A percentile compares a stretch with the other conserved stretches of the same genome.
These are phyloP conservation scores for Drusus annulatus DNA, from an alignment of 1,140 invertebrate species.

Conservation along the genomic window DNA sequence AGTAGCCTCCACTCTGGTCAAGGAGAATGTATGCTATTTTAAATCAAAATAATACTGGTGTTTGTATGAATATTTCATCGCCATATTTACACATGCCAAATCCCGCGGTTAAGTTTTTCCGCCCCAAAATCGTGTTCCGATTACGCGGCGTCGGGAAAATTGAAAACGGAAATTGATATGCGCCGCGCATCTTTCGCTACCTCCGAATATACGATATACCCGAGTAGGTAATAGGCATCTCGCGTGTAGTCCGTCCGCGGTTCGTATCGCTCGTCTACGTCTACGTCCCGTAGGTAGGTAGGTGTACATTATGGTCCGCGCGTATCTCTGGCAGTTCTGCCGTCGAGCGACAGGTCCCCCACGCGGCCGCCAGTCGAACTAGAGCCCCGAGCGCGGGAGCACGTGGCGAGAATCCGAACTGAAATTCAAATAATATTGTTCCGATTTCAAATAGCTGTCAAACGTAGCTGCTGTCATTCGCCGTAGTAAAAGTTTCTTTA, in stretches of 20 bases:
- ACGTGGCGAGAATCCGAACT: slow-evolving; percentile 1
- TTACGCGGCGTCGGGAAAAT: slow-evolving; percentile 9
- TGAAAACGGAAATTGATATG: slow-evolving; percentile 30
- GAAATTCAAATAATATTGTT: slow-evolving; percentile 27
- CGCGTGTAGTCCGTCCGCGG: too few relatives aligned
- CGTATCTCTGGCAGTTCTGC: background rate
- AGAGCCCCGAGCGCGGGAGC: slow-evolving; percentile 36
- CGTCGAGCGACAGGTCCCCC: slow-evolving; percentile 45
- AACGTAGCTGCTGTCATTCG: slow-evolving; percentile 20
- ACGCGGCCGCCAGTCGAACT: slow-evolving; percentile 46
- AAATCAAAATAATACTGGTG: too few relatives aligned
- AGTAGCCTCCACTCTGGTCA: too few relatives aligned
- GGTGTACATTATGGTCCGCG: background rate
- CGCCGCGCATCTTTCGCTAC: slow-evolving; percentile 1
- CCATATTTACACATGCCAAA: too few relatives aligned
- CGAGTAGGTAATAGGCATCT: too few relatives aligned
- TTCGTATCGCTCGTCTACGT: too few relatives aligned
- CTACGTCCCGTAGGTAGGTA: too few relatives aligned
- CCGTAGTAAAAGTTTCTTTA: background rate
- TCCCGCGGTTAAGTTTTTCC: background rate
- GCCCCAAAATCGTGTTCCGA: background rate
- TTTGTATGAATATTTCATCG: too few relatives aligned
- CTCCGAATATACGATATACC: too few relatives aligned
- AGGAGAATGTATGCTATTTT: too few relatives aligned
- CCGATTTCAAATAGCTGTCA: slow-evolving; percentile 37